Evolutionary conservation across 2,888 invertebrate species (phyloP), one percentile per base, ranked within the genome.

Genomic region (Sericinus montela): DNA sequence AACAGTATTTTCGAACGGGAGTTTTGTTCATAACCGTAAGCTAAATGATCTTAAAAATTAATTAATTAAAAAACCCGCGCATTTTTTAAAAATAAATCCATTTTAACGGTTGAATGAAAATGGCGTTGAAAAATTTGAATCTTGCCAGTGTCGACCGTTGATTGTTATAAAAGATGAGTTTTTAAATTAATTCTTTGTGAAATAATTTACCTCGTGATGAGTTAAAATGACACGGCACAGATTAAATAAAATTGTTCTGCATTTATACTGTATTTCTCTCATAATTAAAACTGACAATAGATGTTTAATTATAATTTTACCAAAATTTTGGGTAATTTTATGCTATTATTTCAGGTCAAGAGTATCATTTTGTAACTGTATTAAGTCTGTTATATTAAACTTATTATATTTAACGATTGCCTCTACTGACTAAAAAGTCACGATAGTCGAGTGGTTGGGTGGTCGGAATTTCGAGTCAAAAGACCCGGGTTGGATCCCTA

Each of bases 171-270:
- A 23, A 36, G 23, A 43, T 43, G 38, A 43, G 25, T 13, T 48
- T 48, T 25, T 44, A 36, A 45, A 45, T 37, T 45, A 37, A 37
- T 36, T 37, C 14, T 1, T 9, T n/a, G 16, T 28, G 5, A 1
- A 16, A 5, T 13, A 23, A 32, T 38, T 4, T 19, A 29, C 6
- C 15, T 23, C 8, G 11, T n/a, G 15, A 23, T 48, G 43, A 43
- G 19, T 40, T 19, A 13, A 7, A 47, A 35, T 47, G 23, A 40
- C 19, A 49, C 49, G 45, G 35, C 39, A 11, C 13, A 34, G 23
- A 29, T 30, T 16, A 13, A 10, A 11, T 10, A 14, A 2, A 25
- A 25, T 4, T 5, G 1, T 8, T 7, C 25, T 25, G 25, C 6
- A 14, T 28, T 13, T 36, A 10, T 16, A 15, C n/a, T 28, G 10